Percentiles rank a stretch among this genome's conserved stretches.
Evolutionary conservation across 37 sponge, comb jelly and placozoan genomes (phyloP).

Genomic region (Chondrilla cf. caribensis): DNA sequence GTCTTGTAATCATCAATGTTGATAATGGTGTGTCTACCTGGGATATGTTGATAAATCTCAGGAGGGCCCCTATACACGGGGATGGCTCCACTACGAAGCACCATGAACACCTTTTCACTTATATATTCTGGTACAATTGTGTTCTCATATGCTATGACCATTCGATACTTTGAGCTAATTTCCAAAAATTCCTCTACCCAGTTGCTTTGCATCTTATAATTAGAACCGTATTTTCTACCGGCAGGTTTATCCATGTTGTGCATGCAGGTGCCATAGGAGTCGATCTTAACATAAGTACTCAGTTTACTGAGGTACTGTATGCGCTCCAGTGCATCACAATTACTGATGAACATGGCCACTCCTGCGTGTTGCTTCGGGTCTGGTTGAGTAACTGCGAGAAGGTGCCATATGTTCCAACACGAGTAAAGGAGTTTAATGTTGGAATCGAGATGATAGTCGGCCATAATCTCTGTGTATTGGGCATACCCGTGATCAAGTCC

Average conservation of each 20-base stretch:
- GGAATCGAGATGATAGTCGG: constrained; percentile 3
- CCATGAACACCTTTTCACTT: constrained; percentile 10
- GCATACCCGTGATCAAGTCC: background rate
- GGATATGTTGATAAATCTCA: background rate
- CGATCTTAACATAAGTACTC: background rate
- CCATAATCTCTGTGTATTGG: background rate
- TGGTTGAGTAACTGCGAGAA: background rate
- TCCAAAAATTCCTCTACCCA: background rate
- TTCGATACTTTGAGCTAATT: background rate
- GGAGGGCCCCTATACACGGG: constrained; percentile 9
- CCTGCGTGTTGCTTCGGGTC: background rate
- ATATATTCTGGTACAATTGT: background rate
- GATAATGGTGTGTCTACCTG: constrained; percentile 16
- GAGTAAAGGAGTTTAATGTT: background rate
- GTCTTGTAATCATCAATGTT: constrained; percentile 13
- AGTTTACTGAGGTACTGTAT: background rate
- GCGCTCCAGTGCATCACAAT: background rate
- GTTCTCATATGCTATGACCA: constrained; percentile 20
- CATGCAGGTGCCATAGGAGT: constrained; percentile 1
- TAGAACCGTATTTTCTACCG: background rate
- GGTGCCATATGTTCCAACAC: background rate
- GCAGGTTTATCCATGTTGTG: background rate
- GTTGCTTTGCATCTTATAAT: background rate
- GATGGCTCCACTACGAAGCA: background rate
- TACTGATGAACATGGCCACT: constrained; percentile 19